Evolutionary conservation across 2,797 vertebrate species (phyloP).

Genomic region (Phrynocephalus guinanensis): DNA sequence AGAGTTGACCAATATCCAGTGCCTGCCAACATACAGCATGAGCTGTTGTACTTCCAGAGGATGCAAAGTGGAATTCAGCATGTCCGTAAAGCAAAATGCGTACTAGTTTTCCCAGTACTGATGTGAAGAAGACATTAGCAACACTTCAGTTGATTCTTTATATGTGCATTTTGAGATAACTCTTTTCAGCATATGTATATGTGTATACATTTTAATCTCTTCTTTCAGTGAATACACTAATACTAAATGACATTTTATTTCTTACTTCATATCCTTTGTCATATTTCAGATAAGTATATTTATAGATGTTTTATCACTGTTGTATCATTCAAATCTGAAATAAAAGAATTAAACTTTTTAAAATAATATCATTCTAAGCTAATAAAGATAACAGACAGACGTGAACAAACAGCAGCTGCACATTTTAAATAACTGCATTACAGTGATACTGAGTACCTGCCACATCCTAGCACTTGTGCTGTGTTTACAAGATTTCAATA

Average conservation of each 20-base stretch:
- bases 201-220: not conserved
- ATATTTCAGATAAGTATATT: not conserved
- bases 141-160: slow-evolving; percentile 27
- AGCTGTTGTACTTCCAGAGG: not conserved
- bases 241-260: not conserved
- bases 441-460: rapidly evolving
- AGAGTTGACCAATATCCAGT: not conserved
- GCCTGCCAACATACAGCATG: not conserved
- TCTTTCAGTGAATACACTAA: not conserved
- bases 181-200: not conserved
- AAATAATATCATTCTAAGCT: rapidly evolving
- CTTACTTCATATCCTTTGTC: not conserved
- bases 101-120: not conserved
- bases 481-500: rapidly evolving
- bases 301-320: not conserved
- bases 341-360: not conserved
- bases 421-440: rapidly evolving
- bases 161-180: slow-evolving; percentile 19
- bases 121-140: slow-evolving; percentile 21
- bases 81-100: slow-evolving; percentile 23
- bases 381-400: not conserved
- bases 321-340: slow-evolving; percentile 12
- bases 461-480: rapidly evolving
- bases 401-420: rapidly evolving
- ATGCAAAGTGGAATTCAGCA: not conserved